phyloP scores from a whole-genome alignment of 23 tunicate species.

The Styela clava region DNA sequence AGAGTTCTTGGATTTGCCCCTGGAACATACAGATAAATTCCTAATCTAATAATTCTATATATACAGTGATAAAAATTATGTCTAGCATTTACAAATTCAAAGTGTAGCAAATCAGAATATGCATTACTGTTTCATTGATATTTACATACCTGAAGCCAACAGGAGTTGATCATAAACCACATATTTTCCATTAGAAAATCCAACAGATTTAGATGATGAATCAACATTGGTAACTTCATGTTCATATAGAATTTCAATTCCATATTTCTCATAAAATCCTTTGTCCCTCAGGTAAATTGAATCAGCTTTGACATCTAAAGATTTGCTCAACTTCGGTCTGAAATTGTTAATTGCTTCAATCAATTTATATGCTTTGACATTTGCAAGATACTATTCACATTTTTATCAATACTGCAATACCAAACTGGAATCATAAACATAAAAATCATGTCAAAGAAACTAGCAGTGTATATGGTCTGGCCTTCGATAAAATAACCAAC shows the following conservation, averaged over 20 bases:
- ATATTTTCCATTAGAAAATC: conserved; percentile 41
- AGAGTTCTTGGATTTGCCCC: conserved; percentile 71
- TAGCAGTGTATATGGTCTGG: too few species aligned
- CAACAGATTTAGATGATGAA: conserved; percentile 42
- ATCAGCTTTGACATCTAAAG: conserved; percentile 44
- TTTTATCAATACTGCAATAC: too few species aligned
- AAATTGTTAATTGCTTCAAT: too few species aligned
- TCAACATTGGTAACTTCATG: conserved; percentile 45
- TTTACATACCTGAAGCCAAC: conserved; percentile 71
- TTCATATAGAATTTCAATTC: conserved; percentile 34
- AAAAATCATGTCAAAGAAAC: too few species aligned
- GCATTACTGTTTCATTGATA: too few species aligned
- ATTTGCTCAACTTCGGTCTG: conserved; percentile 88
- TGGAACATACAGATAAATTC: conserved; percentile 4
- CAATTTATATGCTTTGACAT: not conserved
- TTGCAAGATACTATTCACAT: not conserved
- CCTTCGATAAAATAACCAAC: too few species aligned
- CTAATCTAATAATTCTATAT: not conserved
- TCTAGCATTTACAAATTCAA: too few species aligned
- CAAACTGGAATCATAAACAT: too few species aligned
- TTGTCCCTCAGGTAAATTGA: conserved; percentile 48
- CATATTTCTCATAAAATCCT: conserved; percentile 58
- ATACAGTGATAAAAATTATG: too few species aligned
- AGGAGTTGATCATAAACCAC: conserved; percentile 59
- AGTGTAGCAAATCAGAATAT: too few species aligned